phyloP scores from a whole-genome alignment of 2,113 vertebrate species.

The Ochotona princeps region DNA sequence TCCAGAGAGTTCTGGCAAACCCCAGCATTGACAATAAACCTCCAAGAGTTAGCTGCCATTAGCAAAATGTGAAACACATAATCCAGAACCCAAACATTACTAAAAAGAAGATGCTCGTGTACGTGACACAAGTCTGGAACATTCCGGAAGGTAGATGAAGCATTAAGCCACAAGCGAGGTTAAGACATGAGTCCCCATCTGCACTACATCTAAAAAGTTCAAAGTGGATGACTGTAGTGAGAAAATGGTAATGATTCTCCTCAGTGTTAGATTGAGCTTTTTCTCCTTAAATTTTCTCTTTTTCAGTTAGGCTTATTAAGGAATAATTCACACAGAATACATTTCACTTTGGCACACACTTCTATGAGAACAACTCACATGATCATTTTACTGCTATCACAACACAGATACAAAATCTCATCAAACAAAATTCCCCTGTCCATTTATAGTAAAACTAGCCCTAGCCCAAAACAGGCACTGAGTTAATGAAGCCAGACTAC shows the following conservation, averaged over 20 bases:
- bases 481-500: neutral
- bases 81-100: neutral
- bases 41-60: neutral
- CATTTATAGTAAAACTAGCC: neutral
- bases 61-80: neutral
- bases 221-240: neutral
- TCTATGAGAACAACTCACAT: neutral
- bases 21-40: neutral
- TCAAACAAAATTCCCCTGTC: neutral
- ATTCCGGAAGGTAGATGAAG: neutral
- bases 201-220: conserved; percentile 23
- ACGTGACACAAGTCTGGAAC: neutral
- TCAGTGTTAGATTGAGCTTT: neutral
- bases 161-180: neutral
- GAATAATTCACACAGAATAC: neutral
- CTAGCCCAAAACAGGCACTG: neutral
- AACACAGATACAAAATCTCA: neutral
- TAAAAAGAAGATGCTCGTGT: neutral
- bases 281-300: conserved; percentile 13
- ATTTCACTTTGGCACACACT: neutral
- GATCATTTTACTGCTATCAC: neutral
- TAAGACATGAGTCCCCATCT: conserved; percentile 24
- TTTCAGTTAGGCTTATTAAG: neutral
- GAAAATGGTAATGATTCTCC: neutral
- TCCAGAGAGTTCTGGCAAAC: neutral